Evolutionary conservation across 2,113 vertebrate genomes (phyloP), one percentile per base, ranked within the genome.

Genomic region (Atrichornis clamosus): DNA sequence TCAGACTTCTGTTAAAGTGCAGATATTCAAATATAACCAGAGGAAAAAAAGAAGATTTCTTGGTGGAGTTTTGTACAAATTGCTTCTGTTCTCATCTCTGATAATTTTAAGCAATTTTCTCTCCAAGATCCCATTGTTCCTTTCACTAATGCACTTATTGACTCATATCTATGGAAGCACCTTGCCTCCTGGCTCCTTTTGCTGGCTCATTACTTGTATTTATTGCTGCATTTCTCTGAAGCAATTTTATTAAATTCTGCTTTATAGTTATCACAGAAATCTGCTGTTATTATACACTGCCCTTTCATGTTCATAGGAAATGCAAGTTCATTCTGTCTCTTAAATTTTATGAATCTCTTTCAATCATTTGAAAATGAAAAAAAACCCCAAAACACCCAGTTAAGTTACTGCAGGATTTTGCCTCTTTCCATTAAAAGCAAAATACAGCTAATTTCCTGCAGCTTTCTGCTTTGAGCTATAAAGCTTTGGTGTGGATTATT

Each of bases 361-460:
- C 73, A 81, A 41, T 84, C 55, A 90, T 80, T 90, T 90, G 75
- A 86, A 94, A 95, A 77, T 47, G 2, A 55, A 79, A 72, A 89
- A 83, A 39, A 37, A 8, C 32, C 5, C 10, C 41, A 11, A 1
- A 28, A 44, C 0, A 0, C 0, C 1, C 17, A 41, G 13, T 68
- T 35, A 67, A 90, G 19, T 90, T 90, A 70, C 28, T 90, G 69
- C 21, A 90, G 60, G 28, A 70, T 84, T 92, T 90, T 93, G 20
- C n/a, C 26, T 94, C 42, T 81, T 88, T 84, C 85, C 69, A 87
- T 92, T 96, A 96, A 67, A 32, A 84, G 58, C 59, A 94, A 93
- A 95, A 81, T 92, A 94, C 90, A 94, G 26, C 32, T 93, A 81
- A 93, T 96, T 97, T 96, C 85, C 90, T 93, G 53, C 47, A 95